Evolutionary conservation across 2,113 vertebrate species (phyloP), one percentile per base, ranked within the genome.

Genomic region (Serilophus lunatus): DNA sequence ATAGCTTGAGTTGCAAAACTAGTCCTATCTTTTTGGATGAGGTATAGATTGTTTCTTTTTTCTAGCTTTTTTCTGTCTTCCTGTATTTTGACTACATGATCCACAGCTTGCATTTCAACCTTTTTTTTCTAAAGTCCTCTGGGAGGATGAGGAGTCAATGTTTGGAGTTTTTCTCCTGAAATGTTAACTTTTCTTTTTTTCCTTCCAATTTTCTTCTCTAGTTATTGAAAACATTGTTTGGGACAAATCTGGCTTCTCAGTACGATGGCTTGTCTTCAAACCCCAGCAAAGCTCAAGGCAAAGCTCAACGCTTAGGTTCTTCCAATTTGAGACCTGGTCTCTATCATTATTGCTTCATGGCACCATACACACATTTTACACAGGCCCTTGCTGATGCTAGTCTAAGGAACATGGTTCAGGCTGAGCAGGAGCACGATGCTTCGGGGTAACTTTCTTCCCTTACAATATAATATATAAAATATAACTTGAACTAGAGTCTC

Each of bases 281-380:
- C 81, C 98, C 99, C 72, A 98, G 81, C 97, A 99, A 99, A 89
- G 98, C 98, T 45, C 99, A 99, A 93, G 99, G 98, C 76, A 99
- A 98, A 64, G 99, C 98, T 28, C 98, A 99, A 4, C 99, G 99
- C 15, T 98, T 99, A 13, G 99, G 99, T 72, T 99, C 99, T 2
- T 99, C 99, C 88, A 99, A 94, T 45, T 63, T 99, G 86, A 97
- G 99, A 44, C 99, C 99, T 0, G 99, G 99, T 44, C 98, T 99
- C 45, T 99, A 99, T 94, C 99, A 99, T 93, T 99, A 99, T 95
- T 99, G 99, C 98, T 99, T 99, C 98, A 99, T 99, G 99, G 99
- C 99, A 4, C 99, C 99, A 0, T 99, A 99, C 86, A 99, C 99
- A 6, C 99, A 99, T 94, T 99, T 99, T 85, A 99, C 99, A 2